phyloP scores from a whole-genome alignment of 2,797 vertebrate genomes.

The Paramormyrops hopkinsi region DNA sequence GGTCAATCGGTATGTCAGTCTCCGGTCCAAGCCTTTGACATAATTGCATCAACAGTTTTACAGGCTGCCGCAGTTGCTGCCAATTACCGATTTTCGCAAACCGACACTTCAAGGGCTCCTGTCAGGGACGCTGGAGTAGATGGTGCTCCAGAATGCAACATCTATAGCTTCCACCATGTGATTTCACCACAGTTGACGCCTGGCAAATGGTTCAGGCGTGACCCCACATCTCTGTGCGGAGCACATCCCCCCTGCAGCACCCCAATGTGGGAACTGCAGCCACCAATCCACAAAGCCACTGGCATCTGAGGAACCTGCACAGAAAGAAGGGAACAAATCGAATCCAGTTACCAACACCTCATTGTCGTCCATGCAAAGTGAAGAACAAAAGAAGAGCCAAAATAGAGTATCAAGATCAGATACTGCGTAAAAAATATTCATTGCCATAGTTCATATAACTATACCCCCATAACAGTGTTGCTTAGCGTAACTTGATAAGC shows the following conservation, averaged over 20 bases:
- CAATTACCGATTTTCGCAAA: slow-evolving; percentile 8
- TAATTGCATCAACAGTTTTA: background rate
- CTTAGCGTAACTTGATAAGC: background rate
- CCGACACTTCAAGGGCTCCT: background rate
- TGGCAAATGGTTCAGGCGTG: background rate
- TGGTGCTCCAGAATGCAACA: background rate
- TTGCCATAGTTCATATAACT: slow-evolving; percentile 3
- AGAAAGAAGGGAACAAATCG: background rate
- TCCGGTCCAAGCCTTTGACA: background rate
- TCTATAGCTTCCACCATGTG: background rate
- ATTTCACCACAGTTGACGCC: background rate
- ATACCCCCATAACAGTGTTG: background rate
- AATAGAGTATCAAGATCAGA: background rate
- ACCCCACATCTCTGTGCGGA: background rate
- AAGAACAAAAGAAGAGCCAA: background rate
- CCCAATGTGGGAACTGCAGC: background rate
- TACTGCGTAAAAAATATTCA: slow-evolving; percentile 2
- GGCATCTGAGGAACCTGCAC: background rate
- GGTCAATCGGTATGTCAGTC: background rate
- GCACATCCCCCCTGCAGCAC: background rate
- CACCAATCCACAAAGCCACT: background rate
- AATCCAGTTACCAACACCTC: slow-evolving; percentile 14
- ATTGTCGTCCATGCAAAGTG: background rate
- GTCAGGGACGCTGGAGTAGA: background rate
- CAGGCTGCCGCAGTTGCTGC: background rate